Evolutionary conservation across 2,113 vertebrate species (phyloP), one percentile per base, ranked within the genome.

Genomic region (Diadophis punctatus): DNA sequence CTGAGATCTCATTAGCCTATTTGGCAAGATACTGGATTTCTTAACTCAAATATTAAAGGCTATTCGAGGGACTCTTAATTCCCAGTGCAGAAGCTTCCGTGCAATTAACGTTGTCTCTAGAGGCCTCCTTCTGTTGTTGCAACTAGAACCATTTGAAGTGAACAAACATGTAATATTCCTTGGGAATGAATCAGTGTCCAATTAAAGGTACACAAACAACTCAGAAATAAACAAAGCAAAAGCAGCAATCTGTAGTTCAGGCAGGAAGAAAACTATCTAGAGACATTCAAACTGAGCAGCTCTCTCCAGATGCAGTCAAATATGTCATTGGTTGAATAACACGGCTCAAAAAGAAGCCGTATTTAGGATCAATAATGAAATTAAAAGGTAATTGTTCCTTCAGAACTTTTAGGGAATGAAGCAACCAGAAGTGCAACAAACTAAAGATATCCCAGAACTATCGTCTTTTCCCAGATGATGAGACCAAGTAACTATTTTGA

Each of bases 201-300:
- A 80, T 91, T 90, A 58, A 92, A 48, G 60, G 39, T 20, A 92
- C 87, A 84, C 87, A 92, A 92, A 89, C 86, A 88, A 74, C 49
- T 92, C 91, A 74, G 86, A 88, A 88, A 92, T 74, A 53, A 88
- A 34, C n/a, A 52, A 68, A 46, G 46, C 34, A 88, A 60, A 60
- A 53, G 34, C 8, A 74, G 34, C 16, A 30, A 20, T 89, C 20
- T 34, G 63, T 46, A 20, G 18, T 89, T 30, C 56, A 86, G 39
- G 51, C 91, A 87, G 46, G 60, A 60, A 49, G 84, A n/a, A 60
- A 48, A 55, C 27, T 48, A 49, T 60, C 90, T n/a, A 34, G 22
- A 39, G 46, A 49, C n/a, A 34, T 8, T 11, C 25, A 43, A 60
- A 23, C n/a, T 43, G 55, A 90, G 46, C 22, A 43, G 7, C 27